These are phyloP conservation scores for Anarrhichthys ocellatus DNA, from an alignment of 2,113 vertebrate genomes.

Conservation along the genomic window DNA sequence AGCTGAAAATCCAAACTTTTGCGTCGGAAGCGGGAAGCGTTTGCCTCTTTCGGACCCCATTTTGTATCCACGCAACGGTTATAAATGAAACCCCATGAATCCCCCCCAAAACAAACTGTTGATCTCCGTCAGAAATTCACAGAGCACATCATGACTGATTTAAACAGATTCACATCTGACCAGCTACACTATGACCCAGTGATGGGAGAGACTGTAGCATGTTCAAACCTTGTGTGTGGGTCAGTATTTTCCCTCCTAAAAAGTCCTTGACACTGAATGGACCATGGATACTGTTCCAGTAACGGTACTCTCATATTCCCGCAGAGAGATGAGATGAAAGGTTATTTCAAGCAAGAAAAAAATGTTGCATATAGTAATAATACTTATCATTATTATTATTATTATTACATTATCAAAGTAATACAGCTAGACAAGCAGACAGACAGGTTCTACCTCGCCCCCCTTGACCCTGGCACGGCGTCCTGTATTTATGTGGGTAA, in stretches of 20 bases:
- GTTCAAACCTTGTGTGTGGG: background rate
- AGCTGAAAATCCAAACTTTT: too few relatives aligned
- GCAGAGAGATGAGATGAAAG: conserved; percentile 9
- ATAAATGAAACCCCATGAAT: background rate
- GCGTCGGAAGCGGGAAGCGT: background rate
- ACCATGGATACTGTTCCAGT: background rate
- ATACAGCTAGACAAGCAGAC: conserved; percentile 16
- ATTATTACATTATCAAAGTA: conserved; percentile 27
- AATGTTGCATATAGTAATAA: background rate
- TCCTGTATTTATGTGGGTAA: conserved; percentile 49
- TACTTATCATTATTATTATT: conserved; percentile 28
- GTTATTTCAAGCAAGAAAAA: background rate
- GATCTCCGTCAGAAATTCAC: background rate
- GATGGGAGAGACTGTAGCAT: background rate
- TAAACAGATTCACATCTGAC: background rate
- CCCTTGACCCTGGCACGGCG: conserved; percentile 48
- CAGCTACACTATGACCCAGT: background rate
- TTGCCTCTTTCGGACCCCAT: background rate
- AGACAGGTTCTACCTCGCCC: conserved; percentile 20
- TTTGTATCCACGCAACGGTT: background rate
- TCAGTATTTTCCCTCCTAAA: conserved; percentile 1
- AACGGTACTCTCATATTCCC: background rate
- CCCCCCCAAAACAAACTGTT: background rate
- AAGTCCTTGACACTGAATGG: conserved; percentile 22
- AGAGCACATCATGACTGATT: background rate